Conservation (phyloP, 2,797 vertebrate species). For the Brachyrhaphis roseni region DNA sequence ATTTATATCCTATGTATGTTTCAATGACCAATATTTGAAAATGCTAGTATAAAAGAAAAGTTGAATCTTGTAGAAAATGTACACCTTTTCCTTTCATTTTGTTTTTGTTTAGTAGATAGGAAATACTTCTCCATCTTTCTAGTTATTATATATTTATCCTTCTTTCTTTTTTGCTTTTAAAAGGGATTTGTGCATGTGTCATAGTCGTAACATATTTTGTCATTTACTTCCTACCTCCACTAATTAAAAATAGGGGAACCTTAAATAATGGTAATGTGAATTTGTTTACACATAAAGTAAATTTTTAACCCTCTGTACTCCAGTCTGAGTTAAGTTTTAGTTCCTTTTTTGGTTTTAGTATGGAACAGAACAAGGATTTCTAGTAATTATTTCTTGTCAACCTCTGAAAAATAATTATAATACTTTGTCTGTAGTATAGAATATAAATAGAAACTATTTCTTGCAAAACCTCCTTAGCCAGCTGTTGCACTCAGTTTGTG, state of each 20-base stretch:
- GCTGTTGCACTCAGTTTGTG: background rate
- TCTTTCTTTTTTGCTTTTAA: background rate
- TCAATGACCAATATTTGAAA: background rate
- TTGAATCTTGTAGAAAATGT: background rate
- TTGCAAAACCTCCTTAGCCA: background rate
- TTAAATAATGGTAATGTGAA: background rate
- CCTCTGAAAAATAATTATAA: background rate
- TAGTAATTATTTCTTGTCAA: background rate
- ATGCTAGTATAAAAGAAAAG: background rate
- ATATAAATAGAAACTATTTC: background rate
- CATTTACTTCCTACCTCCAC: background rate
- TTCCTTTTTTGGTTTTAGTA: background rate
- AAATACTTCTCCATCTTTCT: background rate
- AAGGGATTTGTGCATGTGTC: background rate
- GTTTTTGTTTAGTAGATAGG: background rate
- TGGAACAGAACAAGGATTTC: background rate
- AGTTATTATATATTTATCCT: background rate
- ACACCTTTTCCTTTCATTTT: background rate
- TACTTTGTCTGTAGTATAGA: background rate
- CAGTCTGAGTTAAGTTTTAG: background rate
- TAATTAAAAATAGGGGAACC: background rate
- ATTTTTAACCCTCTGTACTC: background rate
- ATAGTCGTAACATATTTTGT: background rate
- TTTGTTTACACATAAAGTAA: background rate
- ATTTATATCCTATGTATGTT: background rate